Conservation (phyloP, 1,140 invertebrate species). For the Panulirus ornatus region DNA sequence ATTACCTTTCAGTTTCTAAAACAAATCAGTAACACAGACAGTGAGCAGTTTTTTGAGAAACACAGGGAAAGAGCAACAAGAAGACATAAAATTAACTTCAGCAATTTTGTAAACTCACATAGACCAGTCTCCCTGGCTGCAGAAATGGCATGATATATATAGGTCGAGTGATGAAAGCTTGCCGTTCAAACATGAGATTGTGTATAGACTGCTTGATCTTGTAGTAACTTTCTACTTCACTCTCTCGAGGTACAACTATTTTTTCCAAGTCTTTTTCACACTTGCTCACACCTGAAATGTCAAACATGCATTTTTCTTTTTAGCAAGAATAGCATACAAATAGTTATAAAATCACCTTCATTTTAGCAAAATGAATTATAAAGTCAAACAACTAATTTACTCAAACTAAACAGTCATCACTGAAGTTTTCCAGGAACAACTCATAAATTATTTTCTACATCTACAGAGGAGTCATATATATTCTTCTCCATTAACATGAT, state of each 20-base stretch:
- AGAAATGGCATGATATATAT: slow-evolving; percentile 95
- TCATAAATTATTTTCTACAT: background rate
- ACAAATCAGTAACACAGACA: too few species aligned
- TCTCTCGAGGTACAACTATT: slow-evolving; percentile 82
- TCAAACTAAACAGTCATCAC: too few species aligned
- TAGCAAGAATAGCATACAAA: slow-evolving; percentile 55
- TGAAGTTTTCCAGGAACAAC: too few species aligned
- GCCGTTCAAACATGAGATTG: slow-evolving; percentile 85
- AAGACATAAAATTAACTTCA: too few species aligned
- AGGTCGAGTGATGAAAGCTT: slow-evolving; percentile 89
- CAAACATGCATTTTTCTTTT: too few species aligned
- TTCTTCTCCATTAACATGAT: too few species aligned
- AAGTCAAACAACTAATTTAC: too few species aligned
- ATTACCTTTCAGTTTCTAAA: too few species aligned
- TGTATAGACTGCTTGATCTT: slow-evolving; percentile 90
- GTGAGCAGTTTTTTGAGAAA: too few species aligned
- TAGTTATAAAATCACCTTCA: background rate
- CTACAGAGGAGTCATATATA: too few species aligned
- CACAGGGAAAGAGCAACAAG: too few species aligned
- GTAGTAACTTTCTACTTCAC: slow-evolving; percentile 90
- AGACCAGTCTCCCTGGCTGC: slow-evolving; percentile 94
- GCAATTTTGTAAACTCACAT: slow-evolving; percentile 86
- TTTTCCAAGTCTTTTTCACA: slow-evolving; percentile 54
- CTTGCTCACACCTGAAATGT: slow-evolving; percentile 63
- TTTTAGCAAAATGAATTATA: background rate